A percentile compares a stretch with the other conserved stretches of the same genome.
Evolutionary conservation across 2,113 vertebrate species (phyloP).

Genomic region (Mirounga angustirostris): DNA sequence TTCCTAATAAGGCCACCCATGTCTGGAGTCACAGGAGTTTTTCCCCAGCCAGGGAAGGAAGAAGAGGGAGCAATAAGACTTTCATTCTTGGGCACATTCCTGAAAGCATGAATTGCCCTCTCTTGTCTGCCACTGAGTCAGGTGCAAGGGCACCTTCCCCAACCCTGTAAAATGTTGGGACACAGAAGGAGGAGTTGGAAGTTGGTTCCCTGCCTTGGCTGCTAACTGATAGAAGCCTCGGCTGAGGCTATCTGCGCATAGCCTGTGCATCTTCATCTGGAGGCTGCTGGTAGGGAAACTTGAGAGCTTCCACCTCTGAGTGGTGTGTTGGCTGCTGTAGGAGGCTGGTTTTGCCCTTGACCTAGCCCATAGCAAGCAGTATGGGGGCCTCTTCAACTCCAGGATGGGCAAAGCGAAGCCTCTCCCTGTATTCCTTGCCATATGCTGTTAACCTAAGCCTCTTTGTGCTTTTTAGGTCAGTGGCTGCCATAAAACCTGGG

Average conservation of each 20-base stretch:
- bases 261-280: neutral
- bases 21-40: neutral
- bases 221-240: neutral
- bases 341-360: neutral
- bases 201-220: neutral
- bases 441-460: neutral
- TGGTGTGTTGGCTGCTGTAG: neutral
- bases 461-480: neutral
- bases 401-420: neutral
- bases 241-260: rapidly evolving
- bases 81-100: neutral
- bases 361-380: too few species aligned
- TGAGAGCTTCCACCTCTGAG: neutral
- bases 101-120: neutral
- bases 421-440: neutral
- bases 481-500: neutral
- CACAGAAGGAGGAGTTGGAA: neutral
- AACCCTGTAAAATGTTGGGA: neutral
- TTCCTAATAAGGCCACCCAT: neutral
- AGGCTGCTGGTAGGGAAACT: neutral
- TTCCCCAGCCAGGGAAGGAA: neutral
- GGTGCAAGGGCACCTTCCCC: neutral
- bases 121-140: neutral
- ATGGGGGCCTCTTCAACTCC: neutral
- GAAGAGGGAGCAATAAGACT: neutral